These are phyloP conservation scores for Drosophila subquinaria DNA, from an alignment of 2,888 invertebrate species.

Conservation along the genomic window DNA sequence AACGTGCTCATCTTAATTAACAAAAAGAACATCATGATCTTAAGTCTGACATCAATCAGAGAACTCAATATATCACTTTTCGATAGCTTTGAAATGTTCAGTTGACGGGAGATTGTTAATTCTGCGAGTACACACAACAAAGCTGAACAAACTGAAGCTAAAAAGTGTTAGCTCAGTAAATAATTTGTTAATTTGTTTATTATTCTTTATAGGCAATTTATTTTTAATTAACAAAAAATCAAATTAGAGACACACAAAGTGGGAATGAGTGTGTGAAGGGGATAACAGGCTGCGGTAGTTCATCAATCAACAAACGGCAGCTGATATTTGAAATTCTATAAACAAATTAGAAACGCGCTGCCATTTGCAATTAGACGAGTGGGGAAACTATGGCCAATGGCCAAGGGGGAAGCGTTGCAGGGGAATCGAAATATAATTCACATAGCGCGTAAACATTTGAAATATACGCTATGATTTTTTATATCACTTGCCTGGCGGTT, in stretches of 20 bases:
- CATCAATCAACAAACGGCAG: slow-evolving; percentile 62
- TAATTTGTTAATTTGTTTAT: slow-evolving; percentile 51
- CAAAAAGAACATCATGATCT: slow-evolving; percentile 35
- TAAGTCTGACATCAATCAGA: slow-evolving; percentile 48
- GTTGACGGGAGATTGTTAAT: slow-evolving; percentile 40
- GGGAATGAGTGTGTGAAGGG: slow-evolving; percentile 1
- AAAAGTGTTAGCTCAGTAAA: slow-evolving; percentile 27
- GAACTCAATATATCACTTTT: slow-evolving; percentile 39
- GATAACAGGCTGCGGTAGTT: slow-evolving; percentile 42
- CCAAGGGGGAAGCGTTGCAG: background rate
- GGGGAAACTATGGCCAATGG: background rate
- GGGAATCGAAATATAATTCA: slow-evolving; percentile 35
- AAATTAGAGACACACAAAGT: slow-evolving; percentile 25
- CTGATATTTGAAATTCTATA: slow-evolving; percentile 62
- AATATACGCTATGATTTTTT: slow-evolving; percentile 69
- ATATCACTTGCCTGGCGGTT: slow-evolving; percentile 58
- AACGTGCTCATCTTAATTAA: slow-evolving; percentile 49
- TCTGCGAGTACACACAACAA: slow-evolving; percentile 22
- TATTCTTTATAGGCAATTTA: slow-evolving; percentile 68
- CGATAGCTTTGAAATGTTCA: slow-evolving; percentile 20
- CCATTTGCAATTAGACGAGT: slow-evolving; percentile 59
- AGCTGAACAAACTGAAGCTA: slow-evolving; percentile 22
- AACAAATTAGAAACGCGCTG: slow-evolving; percentile 69
- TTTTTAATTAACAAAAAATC: slow-evolving; percentile 55
- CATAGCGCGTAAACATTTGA: slow-evolving; percentile 72